Conservation (phyloP, 2,888 invertebrate species). For the Apocheima hispidaria region DNA sequence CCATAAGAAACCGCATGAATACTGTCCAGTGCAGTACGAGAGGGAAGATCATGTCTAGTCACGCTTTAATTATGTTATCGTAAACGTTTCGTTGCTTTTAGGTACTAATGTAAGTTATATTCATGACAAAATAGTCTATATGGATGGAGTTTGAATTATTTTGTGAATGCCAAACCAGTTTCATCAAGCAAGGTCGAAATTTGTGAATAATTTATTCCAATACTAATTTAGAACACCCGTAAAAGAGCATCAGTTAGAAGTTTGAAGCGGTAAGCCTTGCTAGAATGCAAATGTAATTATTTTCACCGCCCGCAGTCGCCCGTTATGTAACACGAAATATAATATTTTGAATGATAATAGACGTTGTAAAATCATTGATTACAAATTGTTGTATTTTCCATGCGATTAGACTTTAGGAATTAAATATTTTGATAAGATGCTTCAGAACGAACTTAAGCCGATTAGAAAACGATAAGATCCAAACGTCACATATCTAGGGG, state of each 20-base stretch:
- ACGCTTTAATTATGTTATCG: conserved; percentile 25
- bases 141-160: conserved; percentile 65
- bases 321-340: conserved; percentile 24
- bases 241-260: conserved; percentile 41
- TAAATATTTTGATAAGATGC: conserved; percentile 12
- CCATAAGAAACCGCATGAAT: conserved; percentile 25
- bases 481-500: conserved; percentile 12
- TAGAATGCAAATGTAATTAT: conserved; percentile 28
- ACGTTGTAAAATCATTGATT: conserved; percentile 17
- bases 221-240: conserved; percentile 54
- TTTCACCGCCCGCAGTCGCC: conserved; percentile 23
- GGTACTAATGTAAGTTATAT: conserved; percentile 41
- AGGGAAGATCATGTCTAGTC: conserved; percentile 16
- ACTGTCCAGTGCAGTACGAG: conserved; percentile 14
- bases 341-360: conserved; percentile 8
- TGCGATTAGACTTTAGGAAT: conserved; percentile 43
- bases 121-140: conserved; percentile 51
- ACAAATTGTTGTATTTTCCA: conserved; percentile 28
- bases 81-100: conserved; percentile 24
- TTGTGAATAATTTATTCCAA: conserved; percentile 66
- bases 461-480: conserved; percentile 8
- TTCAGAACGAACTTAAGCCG: conserved; percentile 6
- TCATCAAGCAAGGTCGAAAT: conserved; percentile 71
- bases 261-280: conserved; percentile 22
- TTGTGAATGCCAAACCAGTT: conserved; percentile 78